These are phyloP conservation scores for Stichopus chloronotus DNA, from an alignment of 35 echinoderm and acorn worm species.

Conservation along the genomic window DNA sequence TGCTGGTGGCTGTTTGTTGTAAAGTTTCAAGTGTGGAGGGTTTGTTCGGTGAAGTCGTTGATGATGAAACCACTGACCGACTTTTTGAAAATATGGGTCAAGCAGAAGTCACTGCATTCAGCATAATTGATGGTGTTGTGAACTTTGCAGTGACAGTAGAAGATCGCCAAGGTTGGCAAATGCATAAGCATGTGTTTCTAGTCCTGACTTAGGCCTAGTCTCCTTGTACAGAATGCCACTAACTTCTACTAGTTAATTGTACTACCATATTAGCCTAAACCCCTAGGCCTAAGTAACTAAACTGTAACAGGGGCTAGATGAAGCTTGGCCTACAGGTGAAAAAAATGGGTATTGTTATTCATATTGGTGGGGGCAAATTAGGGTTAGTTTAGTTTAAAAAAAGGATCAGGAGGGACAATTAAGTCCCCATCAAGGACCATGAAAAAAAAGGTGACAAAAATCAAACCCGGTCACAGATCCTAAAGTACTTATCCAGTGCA, in stretches of 20 bases:
- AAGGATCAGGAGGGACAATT: too few relatives aligned
- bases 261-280: background rate
- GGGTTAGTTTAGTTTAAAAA: too few relatives aligned
- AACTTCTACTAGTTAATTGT: background rate
- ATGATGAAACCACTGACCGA: constrained; percentile 32
- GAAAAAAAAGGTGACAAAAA: too few relatives aligned
- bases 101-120: constrained; percentile 8
- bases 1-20: background rate
- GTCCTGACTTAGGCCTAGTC: constrained; percentile 8
- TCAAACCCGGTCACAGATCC: too few relatives aligned
- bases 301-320: too few relatives aligned
- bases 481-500: too few relatives aligned
- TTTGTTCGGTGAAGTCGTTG: constrained; percentile 29
- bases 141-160: constrained; percentile 25
- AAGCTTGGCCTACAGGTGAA: too few relatives aligned
- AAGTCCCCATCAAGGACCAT: too few relatives aligned
- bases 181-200: background rate
- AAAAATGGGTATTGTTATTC: too few relatives aligned
- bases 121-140: constrained; percentile 18
- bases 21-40: background rate
- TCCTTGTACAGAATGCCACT: background rate
- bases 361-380: too few relatives aligned
- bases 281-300: too few relatives aligned
- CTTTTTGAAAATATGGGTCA: constrained; percentile 60
- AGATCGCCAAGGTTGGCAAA: constrained; percentile 30